Evolutionary conservation across 2,113 vertebrate species (phyloP).

Genomic region (Phyllostomus discolor): DNA sequence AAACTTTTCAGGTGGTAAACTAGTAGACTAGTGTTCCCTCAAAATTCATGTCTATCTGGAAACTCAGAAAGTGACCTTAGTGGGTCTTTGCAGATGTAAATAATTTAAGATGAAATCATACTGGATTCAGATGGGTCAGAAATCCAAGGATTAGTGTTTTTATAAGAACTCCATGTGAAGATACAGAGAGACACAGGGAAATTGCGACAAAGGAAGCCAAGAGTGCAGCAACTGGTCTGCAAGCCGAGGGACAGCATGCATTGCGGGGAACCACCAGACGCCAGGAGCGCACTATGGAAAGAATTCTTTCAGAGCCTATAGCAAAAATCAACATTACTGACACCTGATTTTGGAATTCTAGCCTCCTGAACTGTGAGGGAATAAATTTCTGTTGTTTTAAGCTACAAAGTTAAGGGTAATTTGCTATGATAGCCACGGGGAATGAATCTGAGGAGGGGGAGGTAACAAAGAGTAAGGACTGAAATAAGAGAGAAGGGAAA

Average conservation of each 20-base stretch:
- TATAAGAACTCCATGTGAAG: neutral
- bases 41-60: neutral
- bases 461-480: neutral
- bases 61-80: neutral
- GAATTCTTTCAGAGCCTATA: neutral
- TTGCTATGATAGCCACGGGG: neutral
- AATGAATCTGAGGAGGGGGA: neutral
- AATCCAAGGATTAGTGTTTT: neutral
- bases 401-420: neutral
- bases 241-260: neutral
- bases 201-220: neutral
- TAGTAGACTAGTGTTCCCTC: neutral
- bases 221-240: neutral
- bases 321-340: neutral
- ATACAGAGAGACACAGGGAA: neutral
- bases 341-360: neutral
- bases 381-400: neutral
- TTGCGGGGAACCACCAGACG: neutral
- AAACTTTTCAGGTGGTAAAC: neutral
- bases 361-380: neutral
- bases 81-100: neutral
- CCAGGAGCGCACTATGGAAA: neutral
- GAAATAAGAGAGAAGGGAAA: conserved; percentile 5
- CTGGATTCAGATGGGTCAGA: neutral
- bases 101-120: neutral